These are phyloP conservation scores for Calycopis cecrops DNA, from an alignment of 1,140 invertebrate species.

Conservation along the genomic window DNA sequence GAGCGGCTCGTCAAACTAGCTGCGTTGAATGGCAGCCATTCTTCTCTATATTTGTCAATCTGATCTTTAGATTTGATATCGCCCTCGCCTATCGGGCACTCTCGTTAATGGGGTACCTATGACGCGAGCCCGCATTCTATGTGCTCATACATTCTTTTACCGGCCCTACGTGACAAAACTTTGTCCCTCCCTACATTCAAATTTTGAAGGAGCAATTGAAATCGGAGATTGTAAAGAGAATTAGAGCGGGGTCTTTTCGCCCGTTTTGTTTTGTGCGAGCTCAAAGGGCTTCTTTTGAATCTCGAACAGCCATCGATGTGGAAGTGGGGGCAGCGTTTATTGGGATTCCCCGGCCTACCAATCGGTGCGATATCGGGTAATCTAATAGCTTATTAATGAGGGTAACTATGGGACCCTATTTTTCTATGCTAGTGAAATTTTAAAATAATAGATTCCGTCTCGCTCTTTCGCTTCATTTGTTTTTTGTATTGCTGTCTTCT, in stretches of 20 bases:
- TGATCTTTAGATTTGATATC: conserved; percentile 67
- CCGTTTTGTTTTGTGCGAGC: conserved; percentile 62
- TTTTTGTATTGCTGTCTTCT: conserved; percentile 55
- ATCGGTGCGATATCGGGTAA: conserved; percentile 64
- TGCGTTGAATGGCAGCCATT: conserved; percentile 30
- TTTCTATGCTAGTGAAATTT: conserved; percentile 66
- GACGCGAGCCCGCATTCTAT: conserved; percentile 66
- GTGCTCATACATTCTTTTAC: conserved; percentile 46
- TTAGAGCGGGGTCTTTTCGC: conserved; percentile 70
- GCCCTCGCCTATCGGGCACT: conserved; percentile 55
- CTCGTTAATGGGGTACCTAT: conserved; percentile 70
- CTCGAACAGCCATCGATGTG: conserved; percentile 64
- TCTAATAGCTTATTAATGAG: conserved; percentile 74
- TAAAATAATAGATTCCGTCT: conserved; percentile 59
- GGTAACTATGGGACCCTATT: conserved; percentile 65
- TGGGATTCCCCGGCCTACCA: conserved; percentile 70
- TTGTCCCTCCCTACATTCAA: conserved; percentile 72
- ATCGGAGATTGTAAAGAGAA: conserved; percentile 73
- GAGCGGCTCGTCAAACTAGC: conserved; percentile 59
- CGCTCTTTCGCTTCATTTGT: conserved; percentile 47
- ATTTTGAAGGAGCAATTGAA: conserved; percentile 75
- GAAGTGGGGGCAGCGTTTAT: conserved; percentile 69
- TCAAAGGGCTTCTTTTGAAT: conserved; percentile 72
- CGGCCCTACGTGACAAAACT: conserved; percentile 72
- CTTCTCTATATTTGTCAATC: conserved; percentile 55